Evolutionary conservation across 2,888 invertebrate genomes (phyloP), one percentile per base, ranked within the genome.

Genomic region (Clanis bilineata): DNA sequence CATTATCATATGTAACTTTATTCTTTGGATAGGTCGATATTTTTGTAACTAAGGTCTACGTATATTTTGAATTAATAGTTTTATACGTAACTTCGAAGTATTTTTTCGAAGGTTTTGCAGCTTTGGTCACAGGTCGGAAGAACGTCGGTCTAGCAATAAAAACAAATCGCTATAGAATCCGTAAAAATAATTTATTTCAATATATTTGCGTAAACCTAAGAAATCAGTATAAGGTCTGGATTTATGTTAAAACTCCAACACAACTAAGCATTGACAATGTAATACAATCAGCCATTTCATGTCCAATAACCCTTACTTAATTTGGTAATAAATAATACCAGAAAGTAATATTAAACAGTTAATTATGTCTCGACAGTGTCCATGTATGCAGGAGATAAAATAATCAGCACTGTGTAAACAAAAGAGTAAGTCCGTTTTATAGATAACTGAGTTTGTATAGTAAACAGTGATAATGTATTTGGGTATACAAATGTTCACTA

Each of bases 401-500:
- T 57, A 45, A 47, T 23, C 45, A 23, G 45, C 57, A 56, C 32
- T 51, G 51, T 66, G 67, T 71, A 69, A 73, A 72, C 63, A 67
- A 60, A 63, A 38, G 57, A 69, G 60, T 57, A 59, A 67, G 68
- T 66, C 62, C 68, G 63, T 67, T 67, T 57, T 66, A 60, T 55
- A 69, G 78, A 83, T 83, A 80, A 79, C 65, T 58, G n/a, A 57
- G 58, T 71, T 69, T 80, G 68, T 75, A 64, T 73, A 70, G 71
- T 59, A 59, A 57, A 60, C 10, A 9, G 25, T 72, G 80, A 82
- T 82, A 80, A 75, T 68, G 55, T 69, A 61, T 67, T 68, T 56
- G 38, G 47, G 15, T n/a, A 5, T 47, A 22, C 23, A 45, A n/a
- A 45, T 54, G 2, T 38, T 21, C 21, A 55, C 21, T 55, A 38